These are phyloP conservation scores for Tetraodon nigroviridis DNA, from an alignment of 2,113 vertebrate species.

Conservation along the genomic window DNA sequence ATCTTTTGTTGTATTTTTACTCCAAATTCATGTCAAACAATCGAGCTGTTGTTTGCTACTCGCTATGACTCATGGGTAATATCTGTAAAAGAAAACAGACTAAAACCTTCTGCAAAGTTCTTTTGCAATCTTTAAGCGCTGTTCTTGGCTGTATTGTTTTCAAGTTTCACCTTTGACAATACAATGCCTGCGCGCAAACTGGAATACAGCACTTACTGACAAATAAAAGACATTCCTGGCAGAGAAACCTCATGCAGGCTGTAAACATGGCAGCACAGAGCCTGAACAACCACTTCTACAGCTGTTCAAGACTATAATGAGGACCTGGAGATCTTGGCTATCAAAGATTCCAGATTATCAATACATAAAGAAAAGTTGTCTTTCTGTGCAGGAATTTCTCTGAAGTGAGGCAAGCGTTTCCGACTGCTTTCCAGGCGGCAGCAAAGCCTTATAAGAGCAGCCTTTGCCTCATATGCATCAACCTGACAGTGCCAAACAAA, in stretches of 20 bases:
- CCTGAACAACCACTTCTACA: conserved; percentile 2
- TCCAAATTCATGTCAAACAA: conserved; percentile 42
- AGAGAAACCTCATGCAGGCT: conserved; percentile 14
- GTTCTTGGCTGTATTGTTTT: conserved; percentile 1
- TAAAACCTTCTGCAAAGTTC: conserved; percentile 22
- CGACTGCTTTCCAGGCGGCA: conserved; percentile 14
- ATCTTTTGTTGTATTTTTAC: conserved; percentile 23
- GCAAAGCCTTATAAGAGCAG: conserved; percentile 8
- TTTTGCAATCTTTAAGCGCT: conserved; percentile 16
- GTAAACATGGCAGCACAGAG: conserved; percentile 27
- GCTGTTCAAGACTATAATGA: conserved; percentile 1
- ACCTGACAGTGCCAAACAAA: conserved; percentile 35
- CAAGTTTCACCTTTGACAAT: conserved; percentile 3
- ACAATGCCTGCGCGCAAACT: conserved; percentile 1
- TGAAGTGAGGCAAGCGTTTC: conserved; percentile 1
- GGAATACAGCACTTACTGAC: conserved; percentile 28
- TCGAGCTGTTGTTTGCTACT: conserved; percentile 48
- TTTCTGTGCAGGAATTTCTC: conserved; percentile 4
- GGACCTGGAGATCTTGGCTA: conserved; percentile 16
- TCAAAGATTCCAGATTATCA: conserved; percentile 1
- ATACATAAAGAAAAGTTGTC: conserved; percentile 9
- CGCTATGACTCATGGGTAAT: conserved; percentile 58
- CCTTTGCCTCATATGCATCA: conserved; percentile 15
- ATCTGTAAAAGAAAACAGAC: conserved; percentile 32
- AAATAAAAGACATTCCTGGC: conserved; percentile 19